These are phyloP conservation scores for Phyllostomus hastatus DNA, from an alignment of 2,113 vertebrate species.

Conservation along the genomic window DNA sequence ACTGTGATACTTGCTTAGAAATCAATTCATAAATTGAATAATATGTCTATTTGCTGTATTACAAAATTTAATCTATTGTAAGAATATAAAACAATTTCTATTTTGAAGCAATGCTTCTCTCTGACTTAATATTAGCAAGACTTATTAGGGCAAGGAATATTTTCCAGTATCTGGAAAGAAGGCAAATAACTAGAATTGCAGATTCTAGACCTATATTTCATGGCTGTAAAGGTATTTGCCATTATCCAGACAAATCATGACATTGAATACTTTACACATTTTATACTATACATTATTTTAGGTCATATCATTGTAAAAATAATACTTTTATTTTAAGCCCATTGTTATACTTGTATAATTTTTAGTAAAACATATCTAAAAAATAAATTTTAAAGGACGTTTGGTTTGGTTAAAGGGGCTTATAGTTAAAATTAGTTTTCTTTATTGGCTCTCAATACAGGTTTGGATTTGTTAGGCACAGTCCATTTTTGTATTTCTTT, in stretches of 20 bases:
- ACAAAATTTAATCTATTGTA: neutral
- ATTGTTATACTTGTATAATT: conserved; percentile 65
- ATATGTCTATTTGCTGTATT: neutral
- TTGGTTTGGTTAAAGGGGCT: conserved; percentile 50
- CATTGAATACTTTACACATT: conserved; percentile 65
- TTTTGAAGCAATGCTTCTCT: neutral
- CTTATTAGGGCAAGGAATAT: neutral
- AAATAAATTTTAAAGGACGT: conserved; percentile 48
- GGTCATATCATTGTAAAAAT: conserved; percentile 77
- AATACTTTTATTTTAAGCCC: conserved; percentile 80
- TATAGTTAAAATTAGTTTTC: conserved; percentile 55
- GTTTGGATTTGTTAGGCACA: conserved; percentile 30
- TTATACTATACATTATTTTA: conserved; percentile 77
- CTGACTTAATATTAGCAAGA: neutral
- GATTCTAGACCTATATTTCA: conserved; percentile 68
- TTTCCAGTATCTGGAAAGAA: conserved; percentile 53
- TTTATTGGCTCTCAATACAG: conserved; percentile 53
- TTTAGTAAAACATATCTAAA: conserved; percentile 68
- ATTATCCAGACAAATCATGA: conserved; percentile 74
- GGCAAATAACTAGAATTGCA: conserved; percentile 67
- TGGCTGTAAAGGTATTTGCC: conserved; percentile 63
- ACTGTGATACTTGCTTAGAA: neutral
- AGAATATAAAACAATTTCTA: neutral
- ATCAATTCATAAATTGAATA: neutral
- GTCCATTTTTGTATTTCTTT: conserved; percentile 22